These are phyloP conservation scores for Brachypodius melanocephalos DNA, from an alignment of 2,113 vertebrate species.

Conservation along the genomic window DNA sequence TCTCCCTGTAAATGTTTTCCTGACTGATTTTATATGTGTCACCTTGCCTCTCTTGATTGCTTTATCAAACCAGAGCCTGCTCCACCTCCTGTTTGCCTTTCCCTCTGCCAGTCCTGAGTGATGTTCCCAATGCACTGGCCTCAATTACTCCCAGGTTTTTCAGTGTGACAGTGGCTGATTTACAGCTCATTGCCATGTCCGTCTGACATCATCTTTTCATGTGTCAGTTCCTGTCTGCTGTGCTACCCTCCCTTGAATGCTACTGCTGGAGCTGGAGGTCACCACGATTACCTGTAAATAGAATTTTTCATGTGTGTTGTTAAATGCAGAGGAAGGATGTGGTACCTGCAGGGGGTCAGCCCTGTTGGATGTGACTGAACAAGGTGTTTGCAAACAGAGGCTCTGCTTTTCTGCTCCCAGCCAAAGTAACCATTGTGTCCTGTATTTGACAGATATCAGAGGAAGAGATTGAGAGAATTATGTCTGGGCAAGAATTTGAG, in stretches of 20 bases:
- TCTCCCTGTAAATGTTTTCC: background rate
- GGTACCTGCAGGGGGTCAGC: background rate
- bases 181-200: background rate
- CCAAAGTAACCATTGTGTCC: background rate
- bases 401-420: background rate
- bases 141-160: background rate
- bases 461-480: conserved; percentile 98
- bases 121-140: background rate
- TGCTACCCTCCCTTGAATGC: background rate
- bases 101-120: background rate
- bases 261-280: background rate
- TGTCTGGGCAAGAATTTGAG: conserved; percentile 99
- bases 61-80: background rate
- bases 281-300: background rate
- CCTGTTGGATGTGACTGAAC: rapidly evolving
- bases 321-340: background rate
- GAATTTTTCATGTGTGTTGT: background rate
- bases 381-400: background rate
- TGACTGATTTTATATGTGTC: background rate
- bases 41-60: background rate
- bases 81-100: background rate
- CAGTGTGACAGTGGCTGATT: background rate
- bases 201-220: background rate
- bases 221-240: background rate
- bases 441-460: conserved; percentile 86